Percentiles rank a stretch among this genome's conserved stretches.
Evolutionary conservation across 2,113 vertebrate genomes (phyloP).

Genomic region (Xiphorhynchus elegans): DNA sequence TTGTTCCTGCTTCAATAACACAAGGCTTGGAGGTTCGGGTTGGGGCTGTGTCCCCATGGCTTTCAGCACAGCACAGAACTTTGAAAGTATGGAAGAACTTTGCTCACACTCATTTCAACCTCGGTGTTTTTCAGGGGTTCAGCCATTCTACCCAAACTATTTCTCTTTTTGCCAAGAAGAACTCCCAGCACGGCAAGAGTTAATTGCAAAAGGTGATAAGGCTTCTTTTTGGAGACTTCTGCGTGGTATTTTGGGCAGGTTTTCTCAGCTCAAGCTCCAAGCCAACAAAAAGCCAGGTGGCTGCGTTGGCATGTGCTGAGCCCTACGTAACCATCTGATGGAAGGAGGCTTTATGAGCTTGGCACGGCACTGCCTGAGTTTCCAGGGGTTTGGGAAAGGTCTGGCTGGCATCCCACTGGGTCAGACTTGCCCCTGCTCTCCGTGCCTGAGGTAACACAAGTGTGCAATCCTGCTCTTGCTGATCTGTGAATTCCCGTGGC

Average conservation of each 20-base stretch:
- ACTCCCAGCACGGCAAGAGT: not conserved
- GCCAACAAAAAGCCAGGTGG: constrained; percentile 25
- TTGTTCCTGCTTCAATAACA: not conserved
- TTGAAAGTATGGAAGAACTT: not conserved
- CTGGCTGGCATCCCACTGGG: constrained; percentile 34
- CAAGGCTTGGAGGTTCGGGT: accelerated
- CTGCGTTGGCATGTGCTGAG: not conserved
- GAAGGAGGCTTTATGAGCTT: not conserved
- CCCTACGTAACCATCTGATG: not conserved
- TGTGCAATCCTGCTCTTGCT: not conserved
- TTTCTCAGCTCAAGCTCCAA: not conserved
- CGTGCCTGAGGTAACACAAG: not conserved
- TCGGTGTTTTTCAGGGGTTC: not conserved
- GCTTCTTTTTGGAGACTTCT: not conserved
- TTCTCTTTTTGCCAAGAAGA: not conserved
- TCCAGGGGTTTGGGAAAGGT: not conserved
- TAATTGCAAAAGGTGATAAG: not conserved
- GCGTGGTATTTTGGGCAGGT: not conserved
- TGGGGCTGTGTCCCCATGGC: not conserved
- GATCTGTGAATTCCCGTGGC: not conserved
- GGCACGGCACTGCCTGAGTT: not conserved
- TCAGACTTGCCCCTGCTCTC: not conserved
- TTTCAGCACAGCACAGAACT: not conserved
- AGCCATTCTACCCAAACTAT: not conserved
- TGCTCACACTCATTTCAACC: not conserved